phyloP scores from a whole-genome alignment of 37 sponge, comb jelly and placozoan genomes.

The Hexactinellida sp. region DNA sequence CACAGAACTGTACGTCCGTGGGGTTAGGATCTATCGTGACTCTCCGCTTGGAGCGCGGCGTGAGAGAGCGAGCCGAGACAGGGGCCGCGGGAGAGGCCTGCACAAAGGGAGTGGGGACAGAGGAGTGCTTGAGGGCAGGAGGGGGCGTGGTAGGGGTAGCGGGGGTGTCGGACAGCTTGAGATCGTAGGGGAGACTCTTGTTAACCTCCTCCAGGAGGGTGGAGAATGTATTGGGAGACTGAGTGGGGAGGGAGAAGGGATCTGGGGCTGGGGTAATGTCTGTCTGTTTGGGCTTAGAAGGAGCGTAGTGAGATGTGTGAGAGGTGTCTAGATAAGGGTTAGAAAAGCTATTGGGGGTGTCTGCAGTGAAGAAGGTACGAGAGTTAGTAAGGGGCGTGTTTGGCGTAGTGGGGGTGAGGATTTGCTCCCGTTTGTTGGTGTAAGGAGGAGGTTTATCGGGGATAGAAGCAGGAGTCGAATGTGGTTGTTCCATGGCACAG shows the following conservation, averaged over 20 bases:
- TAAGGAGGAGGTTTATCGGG: neutral
- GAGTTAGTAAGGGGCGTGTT: neutral
- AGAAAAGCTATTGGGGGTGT: neutral
- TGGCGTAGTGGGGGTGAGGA: neutral
- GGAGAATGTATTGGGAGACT: neutral
- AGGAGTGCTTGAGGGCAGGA: neutral
- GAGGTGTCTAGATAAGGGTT: neutral
- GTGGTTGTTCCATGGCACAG: neutral
- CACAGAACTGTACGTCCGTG: conserved; percentile 1
- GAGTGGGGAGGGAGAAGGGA: neutral
- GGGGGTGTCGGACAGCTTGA: neutral
- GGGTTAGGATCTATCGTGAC: neutral
- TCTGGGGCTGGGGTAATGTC: neutral
- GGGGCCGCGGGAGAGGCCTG: neutral
- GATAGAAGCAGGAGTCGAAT: neutral
- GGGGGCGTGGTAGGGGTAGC: neutral
- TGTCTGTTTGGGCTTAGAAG: neutral
- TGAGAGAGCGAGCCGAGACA: neutral
- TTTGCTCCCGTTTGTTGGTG: neutral
- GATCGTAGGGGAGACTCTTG: neutral
- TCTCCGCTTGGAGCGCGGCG: neutral
- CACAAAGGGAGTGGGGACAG: neutral
- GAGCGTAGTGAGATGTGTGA: neutral
- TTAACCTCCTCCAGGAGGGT: neutral
- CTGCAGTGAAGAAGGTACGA: neutral